These are phyloP conservation scores for Tangara arthus DNA, from an alignment of 2,797 vertebrate species.

Conservation along the genomic window DNA sequence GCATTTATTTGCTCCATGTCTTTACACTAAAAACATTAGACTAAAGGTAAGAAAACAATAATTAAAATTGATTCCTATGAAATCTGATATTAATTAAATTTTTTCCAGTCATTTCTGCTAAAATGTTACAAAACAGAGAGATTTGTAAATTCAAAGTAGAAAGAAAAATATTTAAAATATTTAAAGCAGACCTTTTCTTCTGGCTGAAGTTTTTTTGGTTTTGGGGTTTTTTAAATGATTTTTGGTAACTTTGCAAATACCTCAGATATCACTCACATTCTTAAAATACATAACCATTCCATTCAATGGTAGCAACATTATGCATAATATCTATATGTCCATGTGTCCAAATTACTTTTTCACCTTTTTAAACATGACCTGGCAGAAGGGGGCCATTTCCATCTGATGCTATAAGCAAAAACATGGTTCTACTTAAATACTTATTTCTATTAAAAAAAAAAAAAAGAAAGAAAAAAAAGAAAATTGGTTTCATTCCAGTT, in stretches of 20 bases:
- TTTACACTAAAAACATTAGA: not conserved
- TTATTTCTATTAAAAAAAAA: not conserved
- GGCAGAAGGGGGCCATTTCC: not conserved
- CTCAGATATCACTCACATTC: not conserved
- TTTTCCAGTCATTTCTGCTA: not conserved
- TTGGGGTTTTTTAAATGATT: accelerated
- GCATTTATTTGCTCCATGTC: not conserved
- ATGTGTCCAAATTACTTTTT: not conserved
- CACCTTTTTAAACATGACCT: not conserved
- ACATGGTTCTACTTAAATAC: not conserved
- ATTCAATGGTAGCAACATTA: not conserved
- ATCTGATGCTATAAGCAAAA: not conserved
- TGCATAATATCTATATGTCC: not conserved
- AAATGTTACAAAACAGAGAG: not conserved
- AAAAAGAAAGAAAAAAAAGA: too few relatives aligned
- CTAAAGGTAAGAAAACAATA: not conserved
- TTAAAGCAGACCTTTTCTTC: not conserved
- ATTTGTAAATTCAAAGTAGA: not conserved
- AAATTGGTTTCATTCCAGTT: not conserved
- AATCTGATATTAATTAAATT: not conserved
- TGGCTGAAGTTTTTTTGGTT: not conserved
- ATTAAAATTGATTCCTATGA: not conserved
- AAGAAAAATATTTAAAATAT: not conserved
- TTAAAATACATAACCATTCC: not conserved
- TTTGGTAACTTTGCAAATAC: not conserved